A percentile compares a stretch with the other conserved stretches of the same genome.
Conservation (phyloP, 2,113 vertebrate species). For the Mus musculus region DNA sequence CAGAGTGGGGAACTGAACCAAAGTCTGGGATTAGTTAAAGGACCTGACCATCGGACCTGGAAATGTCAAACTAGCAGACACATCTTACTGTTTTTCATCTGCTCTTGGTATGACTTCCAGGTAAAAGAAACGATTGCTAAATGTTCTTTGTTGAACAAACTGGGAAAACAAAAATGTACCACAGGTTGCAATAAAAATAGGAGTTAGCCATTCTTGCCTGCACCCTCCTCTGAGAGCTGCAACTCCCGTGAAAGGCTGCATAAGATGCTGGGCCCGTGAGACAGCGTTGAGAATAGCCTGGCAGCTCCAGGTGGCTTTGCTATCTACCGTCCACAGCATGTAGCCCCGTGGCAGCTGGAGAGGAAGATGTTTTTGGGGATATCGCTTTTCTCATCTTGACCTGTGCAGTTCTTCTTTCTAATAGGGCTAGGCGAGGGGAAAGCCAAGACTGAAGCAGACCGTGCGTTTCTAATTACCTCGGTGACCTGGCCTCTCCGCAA, state of each 20-base stretch:
- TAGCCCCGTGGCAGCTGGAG: neutral
- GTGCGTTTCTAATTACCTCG: conserved; percentile 57
- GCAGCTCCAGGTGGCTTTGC: neutral
- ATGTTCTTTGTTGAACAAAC: conserved; percentile 19
- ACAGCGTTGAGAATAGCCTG: neutral
- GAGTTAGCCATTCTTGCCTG: neutral
- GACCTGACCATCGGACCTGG: neutral
- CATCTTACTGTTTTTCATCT: conserved; percentile 28
- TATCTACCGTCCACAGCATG: neutral
- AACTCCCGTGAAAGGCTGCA: neutral
- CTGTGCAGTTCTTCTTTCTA: neutral
- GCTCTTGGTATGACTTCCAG: conserved; percentile 32
- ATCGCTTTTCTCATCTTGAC: neutral
- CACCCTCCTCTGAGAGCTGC: neutral
- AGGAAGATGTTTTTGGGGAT: neutral
- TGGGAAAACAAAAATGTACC: neutral
- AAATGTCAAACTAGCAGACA: neutral
- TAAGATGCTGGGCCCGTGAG: neutral
- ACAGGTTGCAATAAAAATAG: conserved; percentile 1
- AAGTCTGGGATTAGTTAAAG: neutral
- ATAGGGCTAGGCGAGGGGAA: conserved; percentile 1
- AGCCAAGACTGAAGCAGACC: conserved; percentile 37
- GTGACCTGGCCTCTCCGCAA: conserved; percentile 38
- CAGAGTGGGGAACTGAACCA: neutral
- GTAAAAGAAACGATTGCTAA: conserved; percentile 36